These are phyloP conservation scores for Propithecus deckenii DNA, from an alignment of 2,797 vertebrate genomes.

Conservation along the genomic window DNA sequence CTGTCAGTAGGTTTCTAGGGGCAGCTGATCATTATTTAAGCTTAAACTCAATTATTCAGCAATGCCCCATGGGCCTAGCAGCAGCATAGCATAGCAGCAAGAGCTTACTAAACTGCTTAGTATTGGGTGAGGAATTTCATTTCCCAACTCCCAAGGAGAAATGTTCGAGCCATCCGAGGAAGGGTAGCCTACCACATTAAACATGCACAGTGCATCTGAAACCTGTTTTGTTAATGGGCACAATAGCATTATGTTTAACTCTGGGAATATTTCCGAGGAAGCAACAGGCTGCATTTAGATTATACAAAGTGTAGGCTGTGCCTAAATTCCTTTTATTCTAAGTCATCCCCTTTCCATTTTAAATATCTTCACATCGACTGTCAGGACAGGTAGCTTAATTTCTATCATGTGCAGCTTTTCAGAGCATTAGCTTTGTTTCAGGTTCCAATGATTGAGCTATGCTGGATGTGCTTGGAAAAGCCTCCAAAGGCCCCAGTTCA, in stretches of 20 bases:
- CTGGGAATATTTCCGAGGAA: constrained; percentile 66
- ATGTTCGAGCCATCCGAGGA: constrained; percentile 6
- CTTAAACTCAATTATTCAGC: constrained; percentile 70
- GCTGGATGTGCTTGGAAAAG: constrained; percentile 81
- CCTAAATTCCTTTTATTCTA: constrained; percentile 83
- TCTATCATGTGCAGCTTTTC: constrained; percentile 86
- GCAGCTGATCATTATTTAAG: constrained; percentile 75
- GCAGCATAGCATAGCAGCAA: background rate
- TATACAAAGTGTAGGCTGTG: constrained; percentile 54
- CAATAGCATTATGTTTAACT: constrained; percentile 24
- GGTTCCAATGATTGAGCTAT: constrained; percentile 82
- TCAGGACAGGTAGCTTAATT: constrained; percentile 88
- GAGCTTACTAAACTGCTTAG: background rate
- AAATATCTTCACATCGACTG: constrained; percentile 84
- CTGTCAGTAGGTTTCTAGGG: constrained; percentile 50
- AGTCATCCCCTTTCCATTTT: constrained; percentile 80
- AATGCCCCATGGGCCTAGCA: background rate
- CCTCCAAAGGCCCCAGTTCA: constrained; percentile 77
- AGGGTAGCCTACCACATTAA: background rate
- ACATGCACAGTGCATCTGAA: constrained; percentile 5
- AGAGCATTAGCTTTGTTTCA: constrained; percentile 82
- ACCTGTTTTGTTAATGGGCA: constrained; percentile 41
- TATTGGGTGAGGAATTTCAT: constrained; percentile 23
- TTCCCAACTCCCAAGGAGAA: constrained; percentile 40
- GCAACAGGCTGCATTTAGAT: constrained; percentile 1